phyloP scores from a whole-genome alignment of 2,888 invertebrate species.

The Trichopoda pennipes region DNA sequence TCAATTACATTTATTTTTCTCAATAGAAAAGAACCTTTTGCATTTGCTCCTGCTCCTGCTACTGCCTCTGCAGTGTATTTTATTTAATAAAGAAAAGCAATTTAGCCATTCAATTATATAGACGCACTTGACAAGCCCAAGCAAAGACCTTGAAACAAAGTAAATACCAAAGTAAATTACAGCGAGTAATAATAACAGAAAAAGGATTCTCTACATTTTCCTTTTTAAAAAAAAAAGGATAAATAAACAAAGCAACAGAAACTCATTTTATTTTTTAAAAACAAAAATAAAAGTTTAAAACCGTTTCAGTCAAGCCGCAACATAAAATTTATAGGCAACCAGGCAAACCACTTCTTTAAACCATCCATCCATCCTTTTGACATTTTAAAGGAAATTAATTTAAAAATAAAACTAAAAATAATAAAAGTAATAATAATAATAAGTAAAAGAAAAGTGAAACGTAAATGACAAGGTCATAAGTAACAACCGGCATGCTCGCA shows the following conservation, averaged over 20 bases:
- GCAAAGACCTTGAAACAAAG: slow-evolving; percentile 33
- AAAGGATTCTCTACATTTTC: slow-evolving; percentile 31
- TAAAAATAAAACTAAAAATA: slow-evolving; percentile 9
- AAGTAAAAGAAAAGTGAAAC: slow-evolving; percentile 16
- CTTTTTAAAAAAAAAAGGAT: slow-evolving; percentile 1
- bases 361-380: slow-evolving; percentile 6
- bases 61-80: too few relatives aligned
- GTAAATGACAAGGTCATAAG: slow-evolving; percentile 63
- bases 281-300: not conserved
- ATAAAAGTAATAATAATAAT: not conserved
- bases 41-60: too few relatives aligned
- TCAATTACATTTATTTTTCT: too few relatives aligned
- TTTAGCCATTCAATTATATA: slow-evolving; percentile 3
- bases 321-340: not conserved
- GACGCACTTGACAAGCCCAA: slow-evolving; percentile 16
- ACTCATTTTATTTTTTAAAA: not conserved
- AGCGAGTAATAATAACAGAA: slow-evolving; percentile 14
- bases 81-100: not conserved
- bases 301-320: too few relatives aligned
- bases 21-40: too few relatives aligned
- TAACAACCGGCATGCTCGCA: slow-evolving; percentile 37
- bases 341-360: not conserved
- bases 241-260: not conserved
- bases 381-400: slow-evolving; percentile 31
- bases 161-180: slow-evolving; percentile 22